Evolutionary conservation across 2,113 vertebrate species (phyloP).

Genomic region (Corythaixoides concolor): DNA sequence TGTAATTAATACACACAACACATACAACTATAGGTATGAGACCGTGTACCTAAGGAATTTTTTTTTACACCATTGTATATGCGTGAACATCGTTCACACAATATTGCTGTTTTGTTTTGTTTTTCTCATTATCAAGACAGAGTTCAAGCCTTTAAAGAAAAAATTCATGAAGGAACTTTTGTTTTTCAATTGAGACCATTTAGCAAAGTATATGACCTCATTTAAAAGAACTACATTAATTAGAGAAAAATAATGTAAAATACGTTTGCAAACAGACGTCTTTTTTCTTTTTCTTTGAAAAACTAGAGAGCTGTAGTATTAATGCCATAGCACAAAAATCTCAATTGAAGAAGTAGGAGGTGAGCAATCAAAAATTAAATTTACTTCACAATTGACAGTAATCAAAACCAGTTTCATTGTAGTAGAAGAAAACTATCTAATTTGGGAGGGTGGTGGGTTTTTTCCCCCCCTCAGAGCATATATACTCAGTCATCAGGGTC

Average conservation of each 20-base stretch:
- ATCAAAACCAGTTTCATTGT: slow-evolving; percentile 12
- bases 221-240: slow-evolving; percentile 46
- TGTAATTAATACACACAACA: neutral
- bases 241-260: slow-evolving; percentile 30
- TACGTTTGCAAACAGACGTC: neutral
- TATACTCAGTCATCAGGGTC: neutral
- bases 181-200: neutral
- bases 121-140: neutral
- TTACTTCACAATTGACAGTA: slow-evolving; percentile 21
- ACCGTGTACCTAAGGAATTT: neutral
- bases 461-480: neutral
- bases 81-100: neutral
- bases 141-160: neutral
- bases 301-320: slow-evolving; percentile 26
- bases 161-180: neutral
- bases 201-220: neutral
- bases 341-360: slow-evolving; percentile 23
- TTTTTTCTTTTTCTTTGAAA: too few species aligned
- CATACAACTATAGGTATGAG: neutral
- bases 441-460: neutral
- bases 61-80: neutral
- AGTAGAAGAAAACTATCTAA: neutral
- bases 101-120: neutral
- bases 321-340: neutral
- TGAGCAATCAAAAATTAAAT: slow-evolving; percentile 49